Percentiles rank a stretch among this genome's conserved stretches.
These are phyloP conservation scores for Halichoeres trimaculatus DNA, from an alignment of 2,113 vertebrate species.

Conservation along the genomic window DNA sequence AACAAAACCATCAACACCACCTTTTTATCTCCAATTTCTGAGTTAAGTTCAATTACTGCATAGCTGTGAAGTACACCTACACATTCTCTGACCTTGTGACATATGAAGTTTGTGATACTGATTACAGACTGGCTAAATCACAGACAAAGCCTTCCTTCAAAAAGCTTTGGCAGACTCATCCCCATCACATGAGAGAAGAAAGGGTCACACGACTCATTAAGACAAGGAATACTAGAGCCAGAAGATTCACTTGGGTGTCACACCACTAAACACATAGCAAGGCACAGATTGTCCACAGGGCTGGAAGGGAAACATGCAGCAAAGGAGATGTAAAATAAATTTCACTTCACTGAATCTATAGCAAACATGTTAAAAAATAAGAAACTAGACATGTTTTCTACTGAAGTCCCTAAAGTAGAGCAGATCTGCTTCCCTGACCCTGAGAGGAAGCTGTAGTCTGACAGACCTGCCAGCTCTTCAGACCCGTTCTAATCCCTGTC, in stretches of 20 bases:
- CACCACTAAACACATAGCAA: slow-evolving; percentile 8
- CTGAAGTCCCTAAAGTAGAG: neutral
- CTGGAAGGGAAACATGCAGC: neutral
- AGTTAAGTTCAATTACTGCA: slow-evolving; percentile 1
- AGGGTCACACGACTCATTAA: slow-evolving; percentile 56
- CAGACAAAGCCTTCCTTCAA: slow-evolving; percentile 68
- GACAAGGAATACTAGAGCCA: slow-evolving; percentile 30
- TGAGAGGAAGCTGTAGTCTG: slow-evolving; percentile 11
- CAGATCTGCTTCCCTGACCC: neutral
- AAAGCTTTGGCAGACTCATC: slow-evolving; percentile 56
- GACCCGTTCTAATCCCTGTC: slow-evolving; percentile 54
- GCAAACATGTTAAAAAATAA: neutral
- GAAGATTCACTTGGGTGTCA: slow-evolving; percentile 34
- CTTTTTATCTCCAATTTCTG: neutral
- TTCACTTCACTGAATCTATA: neutral
- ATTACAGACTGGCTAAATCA: slow-evolving; percentile 50
- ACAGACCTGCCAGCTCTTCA: slow-evolving; percentile 27
- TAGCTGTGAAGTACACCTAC: slow-evolving; percentile 37
- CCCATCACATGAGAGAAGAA: slow-evolving; percentile 62
- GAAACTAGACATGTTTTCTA: neutral
- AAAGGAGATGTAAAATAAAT: neutral
- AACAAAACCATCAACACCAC: neutral
- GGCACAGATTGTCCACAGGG: neutral
- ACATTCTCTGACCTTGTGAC: slow-evolving; percentile 60
- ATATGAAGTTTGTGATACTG: slow-evolving; percentile 62